phyloP scores from a whole-genome alignment of 2,113 vertebrate genomes.

The Meleagris gallopavo region DNA sequence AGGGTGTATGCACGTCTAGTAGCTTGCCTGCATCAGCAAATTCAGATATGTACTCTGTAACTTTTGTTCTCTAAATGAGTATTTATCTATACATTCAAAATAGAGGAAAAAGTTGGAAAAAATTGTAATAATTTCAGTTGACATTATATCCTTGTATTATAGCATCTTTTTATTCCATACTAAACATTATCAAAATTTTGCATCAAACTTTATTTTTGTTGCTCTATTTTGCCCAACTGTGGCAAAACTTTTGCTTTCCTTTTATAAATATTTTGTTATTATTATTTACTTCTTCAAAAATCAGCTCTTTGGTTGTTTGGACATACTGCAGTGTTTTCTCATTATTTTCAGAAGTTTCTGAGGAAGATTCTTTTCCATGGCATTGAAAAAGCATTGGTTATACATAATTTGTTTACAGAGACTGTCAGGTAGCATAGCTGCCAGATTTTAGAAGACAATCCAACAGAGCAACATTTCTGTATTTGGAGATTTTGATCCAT shows the following conservation, averaged over 20 bases:
- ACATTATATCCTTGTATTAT: neutral
- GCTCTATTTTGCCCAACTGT: neutral
- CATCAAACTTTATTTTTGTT: neutral
- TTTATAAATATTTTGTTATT: neutral
- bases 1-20: neutral
- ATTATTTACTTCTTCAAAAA: neutral
- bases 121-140: neutral
- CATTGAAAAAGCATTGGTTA: neutral
- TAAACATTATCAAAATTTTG: neutral
- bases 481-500: neutral
- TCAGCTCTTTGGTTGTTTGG: neutral
- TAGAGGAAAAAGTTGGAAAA: fast-evolving
- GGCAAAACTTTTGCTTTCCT: neutral
- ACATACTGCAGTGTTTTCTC: neutral
- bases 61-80: neutral
- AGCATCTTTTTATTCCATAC: neutral
- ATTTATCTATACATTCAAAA: neutral
- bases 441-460: neutral
- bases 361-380: neutral
- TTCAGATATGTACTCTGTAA: neutral
- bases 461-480: neutral
- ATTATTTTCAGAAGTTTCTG: neutral
- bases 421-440: neutral
- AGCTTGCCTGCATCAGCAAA: neutral
- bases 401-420: neutral